These are phyloP conservation scores for Dendrocincla fuliginosa DNA, from an alignment of 2,797 vertebrate species.

Conservation along the genomic window DNA sequence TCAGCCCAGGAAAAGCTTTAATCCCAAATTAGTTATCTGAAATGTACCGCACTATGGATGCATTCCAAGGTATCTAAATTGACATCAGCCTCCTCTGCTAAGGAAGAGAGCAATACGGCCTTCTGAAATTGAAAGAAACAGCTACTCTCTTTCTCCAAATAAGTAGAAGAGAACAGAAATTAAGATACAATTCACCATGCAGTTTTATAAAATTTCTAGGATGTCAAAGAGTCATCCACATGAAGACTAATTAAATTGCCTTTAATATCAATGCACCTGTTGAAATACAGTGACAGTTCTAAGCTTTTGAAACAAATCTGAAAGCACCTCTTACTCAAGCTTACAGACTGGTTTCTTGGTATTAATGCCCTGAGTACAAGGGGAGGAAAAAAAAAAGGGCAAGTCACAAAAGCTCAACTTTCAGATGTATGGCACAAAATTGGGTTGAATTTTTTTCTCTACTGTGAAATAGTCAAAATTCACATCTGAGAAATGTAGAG, in stretches of 20 bases:
- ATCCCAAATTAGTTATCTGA: background rate
- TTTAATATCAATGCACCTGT: background rate
- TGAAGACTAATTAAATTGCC: background rate
- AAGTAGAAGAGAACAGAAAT: background rate
- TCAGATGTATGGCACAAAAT: background rate
- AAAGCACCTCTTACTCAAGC: background rate
- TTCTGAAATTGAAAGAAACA: background rate
- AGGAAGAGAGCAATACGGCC: background rate
- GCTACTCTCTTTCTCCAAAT: background rate
- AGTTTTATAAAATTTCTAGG: background rate
- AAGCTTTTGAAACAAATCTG: background rate
- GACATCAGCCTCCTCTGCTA: background rate
- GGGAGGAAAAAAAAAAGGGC: fast-evolving
- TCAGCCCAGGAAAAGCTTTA: background rate
- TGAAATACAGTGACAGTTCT: background rate
- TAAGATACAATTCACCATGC: background rate
- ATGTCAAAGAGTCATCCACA: background rate
- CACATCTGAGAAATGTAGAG: background rate
- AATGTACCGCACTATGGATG: background rate
- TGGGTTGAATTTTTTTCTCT: background rate
- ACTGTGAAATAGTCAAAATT: background rate
- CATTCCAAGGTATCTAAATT: background rate
- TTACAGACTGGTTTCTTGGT: background rate
- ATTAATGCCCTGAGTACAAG: background rate
- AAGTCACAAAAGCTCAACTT: background rate